A percentile compares a stretch with the other conserved stretches of the same genome.
Conservation (phyloP, 2,113 vertebrate genomes). For the Dolichallabes microphthalmus region DNA sequence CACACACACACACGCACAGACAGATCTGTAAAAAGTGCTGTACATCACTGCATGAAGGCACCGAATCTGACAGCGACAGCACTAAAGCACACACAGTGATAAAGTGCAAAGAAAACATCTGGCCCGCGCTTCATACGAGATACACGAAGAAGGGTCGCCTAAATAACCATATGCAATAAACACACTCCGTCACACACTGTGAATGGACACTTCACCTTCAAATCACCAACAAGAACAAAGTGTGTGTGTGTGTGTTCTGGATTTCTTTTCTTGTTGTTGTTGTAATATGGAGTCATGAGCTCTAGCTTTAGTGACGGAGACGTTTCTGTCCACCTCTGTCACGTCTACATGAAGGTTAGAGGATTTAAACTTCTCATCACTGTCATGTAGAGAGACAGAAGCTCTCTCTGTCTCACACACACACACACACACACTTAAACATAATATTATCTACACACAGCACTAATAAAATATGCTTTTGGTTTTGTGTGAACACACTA, state of each 20-base stretch:
- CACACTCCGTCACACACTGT: not conserved
- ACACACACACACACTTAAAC: not conserved
- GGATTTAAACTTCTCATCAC: not conserved
- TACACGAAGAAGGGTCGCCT: too few relatives aligned
- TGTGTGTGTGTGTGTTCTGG: not conserved
- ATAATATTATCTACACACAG: not conserved
- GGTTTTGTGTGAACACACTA: not conserved
- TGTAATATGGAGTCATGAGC: not conserved
- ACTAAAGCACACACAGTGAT: conserved; percentile 20
- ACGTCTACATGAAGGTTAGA: not conserved
- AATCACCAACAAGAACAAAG: not conserved
- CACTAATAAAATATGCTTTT: not conserved
- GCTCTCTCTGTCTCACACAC: not conserved
- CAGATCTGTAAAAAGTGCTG: conserved; percentile 57
- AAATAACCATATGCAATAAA: not conserved
- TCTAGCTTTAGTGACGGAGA: not conserved
- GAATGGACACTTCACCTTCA: not conserved
- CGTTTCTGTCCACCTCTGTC: not conserved
- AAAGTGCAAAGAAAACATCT: conserved; percentile 5
- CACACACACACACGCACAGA: conserved; percentile 44
- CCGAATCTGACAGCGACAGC: conserved; percentile 55
- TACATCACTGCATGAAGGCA: conserved; percentile 76
- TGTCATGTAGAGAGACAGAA: not conserved
- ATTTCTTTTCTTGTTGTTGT: too few relatives aligned
- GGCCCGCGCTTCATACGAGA: too few relatives aligned